A percentile compares a stretch with the other conserved stretches of the same genome.
Conservation (phyloP, 2,888 invertebrate genomes). For the Pegoplata infirma region DNA sequence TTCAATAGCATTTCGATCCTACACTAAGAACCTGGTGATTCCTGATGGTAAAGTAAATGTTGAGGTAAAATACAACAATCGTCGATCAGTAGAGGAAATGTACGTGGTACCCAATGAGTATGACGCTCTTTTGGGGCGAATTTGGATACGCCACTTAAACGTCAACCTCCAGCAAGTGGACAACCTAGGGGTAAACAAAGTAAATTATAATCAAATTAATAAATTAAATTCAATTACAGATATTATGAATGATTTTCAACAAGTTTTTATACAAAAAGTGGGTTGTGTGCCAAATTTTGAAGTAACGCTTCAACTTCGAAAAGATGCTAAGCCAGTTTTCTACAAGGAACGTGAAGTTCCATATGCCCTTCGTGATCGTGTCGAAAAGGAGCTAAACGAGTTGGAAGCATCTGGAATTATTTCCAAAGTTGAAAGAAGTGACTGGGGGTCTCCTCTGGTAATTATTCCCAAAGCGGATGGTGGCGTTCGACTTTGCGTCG, state of each 20-base stretch:
- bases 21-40: conserved; percentile 37
- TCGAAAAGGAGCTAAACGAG: background rate
- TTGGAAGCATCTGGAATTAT: conserved; percentile 38
- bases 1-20: conserved; percentile 33
- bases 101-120: conserved; percentile 48
- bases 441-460: conserved; percentile 36
- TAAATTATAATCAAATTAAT: too few relatives aligned
- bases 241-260: too few relatives aligned
- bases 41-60: conserved; percentile 47
- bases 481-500: conserved; percentile 32
- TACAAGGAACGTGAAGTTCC: too few relatives aligned
- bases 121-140: conserved; percentile 38
- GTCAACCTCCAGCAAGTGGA: conserved; percentile 38
- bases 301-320: too few relatives aligned
- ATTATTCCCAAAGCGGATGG: conserved; percentile 38
- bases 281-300: too few relatives aligned
- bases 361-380: too few relatives aligned
- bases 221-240: too few relatives aligned
- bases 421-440: conserved; percentile 31
- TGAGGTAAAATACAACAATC: conserved; percentile 31
- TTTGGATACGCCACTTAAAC: conserved; percentile 43
- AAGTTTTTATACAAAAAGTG: too few relatives aligned
- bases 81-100: conserved; percentile 14
- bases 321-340: too few relatives aligned
- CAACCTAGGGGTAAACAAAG: too few relatives aligned